These are phyloP conservation scores for Calameuta filiformis DNA, from an alignment of 2,888 invertebrate species.

Conservation along the genomic window DNA sequence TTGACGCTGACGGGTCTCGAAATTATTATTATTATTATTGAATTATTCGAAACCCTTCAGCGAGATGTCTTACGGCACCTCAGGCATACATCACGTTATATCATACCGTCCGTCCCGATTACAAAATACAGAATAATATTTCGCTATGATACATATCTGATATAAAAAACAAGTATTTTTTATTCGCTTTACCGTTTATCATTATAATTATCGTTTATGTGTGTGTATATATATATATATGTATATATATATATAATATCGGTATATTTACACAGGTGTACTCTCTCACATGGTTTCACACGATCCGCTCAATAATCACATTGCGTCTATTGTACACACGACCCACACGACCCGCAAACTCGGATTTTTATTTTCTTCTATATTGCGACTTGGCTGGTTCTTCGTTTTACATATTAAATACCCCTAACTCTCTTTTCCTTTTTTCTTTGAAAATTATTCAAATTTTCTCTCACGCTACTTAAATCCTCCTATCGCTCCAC, in stretches of 20 bases:
- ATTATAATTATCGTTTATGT: slow-evolving; percentile 34
- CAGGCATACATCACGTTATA: slow-evolving; percentile 9
- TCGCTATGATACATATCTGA: slow-evolving; percentile 64
- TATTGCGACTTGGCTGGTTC: slow-evolving; percentile 36
- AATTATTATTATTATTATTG: background rate
- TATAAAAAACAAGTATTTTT: slow-evolving; percentile 63
- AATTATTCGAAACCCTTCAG: background rate
- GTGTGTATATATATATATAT: slow-evolving; percentile 37
- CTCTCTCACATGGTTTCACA: slow-evolving; percentile 34
- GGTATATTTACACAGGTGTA: slow-evolving; percentile 61
- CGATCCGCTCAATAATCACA: slow-evolving; percentile 50
- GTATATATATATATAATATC: slow-evolving; percentile 35
- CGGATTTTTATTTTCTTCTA: slow-evolving; percentile 30
- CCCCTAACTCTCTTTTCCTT: slow-evolving; percentile 24
- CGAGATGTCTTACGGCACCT: background rate
- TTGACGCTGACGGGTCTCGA: background rate
- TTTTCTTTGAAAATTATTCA: background rate
- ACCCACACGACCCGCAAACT: slow-evolving; percentile 51
- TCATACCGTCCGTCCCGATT: slow-evolving; percentile 44
- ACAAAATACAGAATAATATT: slow-evolving; percentile 65
- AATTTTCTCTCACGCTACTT: background rate
- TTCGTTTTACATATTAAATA: slow-evolving; percentile 13
- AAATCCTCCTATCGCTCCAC: background rate
- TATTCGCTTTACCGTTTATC: slow-evolving; percentile 53
- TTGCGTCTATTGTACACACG: slow-evolving; percentile 63